A percentile compares a stretch with the other conserved stretches of the same genome.
Conservation (phyloP, 2,797 vertebrate species). For the Pseudotriccus pelzelni region DNA sequence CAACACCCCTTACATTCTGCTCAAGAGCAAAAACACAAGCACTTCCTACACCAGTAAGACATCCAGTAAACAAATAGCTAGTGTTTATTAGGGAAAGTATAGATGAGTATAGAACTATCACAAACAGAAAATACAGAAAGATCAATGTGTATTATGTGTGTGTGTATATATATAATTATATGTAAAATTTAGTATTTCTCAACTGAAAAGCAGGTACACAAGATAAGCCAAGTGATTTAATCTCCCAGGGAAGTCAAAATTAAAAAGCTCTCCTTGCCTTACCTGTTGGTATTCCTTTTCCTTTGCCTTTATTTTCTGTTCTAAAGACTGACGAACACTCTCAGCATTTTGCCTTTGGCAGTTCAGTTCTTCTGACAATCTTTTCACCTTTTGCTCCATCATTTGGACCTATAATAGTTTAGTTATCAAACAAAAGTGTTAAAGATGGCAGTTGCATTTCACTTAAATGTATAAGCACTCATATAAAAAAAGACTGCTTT, state of each 20-base stretch:
- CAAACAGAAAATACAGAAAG: not conserved
- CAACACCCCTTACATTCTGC: not conserved
- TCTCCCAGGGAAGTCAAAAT: not conserved
- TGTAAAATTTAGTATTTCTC: not conserved
- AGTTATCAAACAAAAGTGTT: not conserved
- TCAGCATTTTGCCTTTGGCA: slow-evolving; percentile 94
- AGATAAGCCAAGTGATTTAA: not conserved
- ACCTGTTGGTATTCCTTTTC: slow-evolving; percentile 91
- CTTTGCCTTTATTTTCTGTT: slow-evolving; percentile 90
- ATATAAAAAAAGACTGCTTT: not conserved
- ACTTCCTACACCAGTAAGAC: not conserved
- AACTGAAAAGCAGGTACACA: not conserved
- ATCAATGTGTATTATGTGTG: not conserved
- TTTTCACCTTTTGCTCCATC: slow-evolving; percentile 87
- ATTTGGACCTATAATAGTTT: slow-evolving; percentile 75
- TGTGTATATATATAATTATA: not conserved
- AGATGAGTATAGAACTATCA: not conserved
- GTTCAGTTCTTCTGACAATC: slow-evolving; percentile 83
- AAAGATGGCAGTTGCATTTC: not conserved
- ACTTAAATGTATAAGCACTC: not conserved
- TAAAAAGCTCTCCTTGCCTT: not conserved
- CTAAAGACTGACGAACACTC: slow-evolving; percentile 79
- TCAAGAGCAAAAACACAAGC: not conserved
- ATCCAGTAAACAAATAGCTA: not conserved
- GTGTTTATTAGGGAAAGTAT: not conserved